Conservation (phyloP, 2,113 vertebrate genomes). For the Puntigrus tetrazona region DNA sequence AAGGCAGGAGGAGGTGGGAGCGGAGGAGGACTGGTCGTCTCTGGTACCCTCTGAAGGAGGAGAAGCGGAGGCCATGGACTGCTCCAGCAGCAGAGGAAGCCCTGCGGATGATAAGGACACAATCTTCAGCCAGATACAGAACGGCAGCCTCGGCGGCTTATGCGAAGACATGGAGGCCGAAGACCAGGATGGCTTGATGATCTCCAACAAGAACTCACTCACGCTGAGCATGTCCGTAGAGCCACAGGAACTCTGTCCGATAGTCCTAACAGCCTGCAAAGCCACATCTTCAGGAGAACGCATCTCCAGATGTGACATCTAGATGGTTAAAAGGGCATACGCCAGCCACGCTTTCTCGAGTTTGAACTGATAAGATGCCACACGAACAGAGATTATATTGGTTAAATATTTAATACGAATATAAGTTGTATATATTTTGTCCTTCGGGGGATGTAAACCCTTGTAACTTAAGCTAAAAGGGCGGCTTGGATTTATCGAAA, state of each 20-base stretch:
- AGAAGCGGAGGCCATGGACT: slow-evolving; percentile 90
- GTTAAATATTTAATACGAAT: slow-evolving; percentile 66
- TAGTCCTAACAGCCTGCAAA: slow-evolving; percentile 65
- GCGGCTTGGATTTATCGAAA: neutral
- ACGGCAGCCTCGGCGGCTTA: slow-evolving; percentile 29
- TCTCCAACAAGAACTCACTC: slow-evolving; percentile 62
- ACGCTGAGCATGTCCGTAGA: slow-evolving; percentile 60
- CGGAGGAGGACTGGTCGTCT: slow-evolving; percentile 63
- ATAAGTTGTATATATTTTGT: slow-evolving; percentile 52
- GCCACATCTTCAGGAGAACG: slow-evolving; percentile 61
- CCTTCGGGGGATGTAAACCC: slow-evolving; percentile 23
- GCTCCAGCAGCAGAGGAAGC: slow-evolving; percentile 74
- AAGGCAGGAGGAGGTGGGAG: slow-evolving; percentile 54
- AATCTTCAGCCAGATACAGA: slow-evolving; percentile 41
- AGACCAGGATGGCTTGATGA: slow-evolving; percentile 71
- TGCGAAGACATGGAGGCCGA: slow-evolving; percentile 81
- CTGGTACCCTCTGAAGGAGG: slow-evolving; percentile 68
- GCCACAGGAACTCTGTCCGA: slow-evolving; percentile 59
- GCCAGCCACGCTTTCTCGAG: neutral
- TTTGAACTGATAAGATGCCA: slow-evolving; percentile 38
- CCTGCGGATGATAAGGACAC: slow-evolving; percentile 52
- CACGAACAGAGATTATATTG: slow-evolving; percentile 64
- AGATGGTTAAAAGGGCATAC: neutral
- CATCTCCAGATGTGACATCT: slow-evolving; percentile 73
- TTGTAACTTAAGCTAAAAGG: slow-evolving; percentile 33